Evolutionary conservation across 1,140 invertebrate genomes (phyloP).

Genomic region (Drosophila nannoptera): DNA sequence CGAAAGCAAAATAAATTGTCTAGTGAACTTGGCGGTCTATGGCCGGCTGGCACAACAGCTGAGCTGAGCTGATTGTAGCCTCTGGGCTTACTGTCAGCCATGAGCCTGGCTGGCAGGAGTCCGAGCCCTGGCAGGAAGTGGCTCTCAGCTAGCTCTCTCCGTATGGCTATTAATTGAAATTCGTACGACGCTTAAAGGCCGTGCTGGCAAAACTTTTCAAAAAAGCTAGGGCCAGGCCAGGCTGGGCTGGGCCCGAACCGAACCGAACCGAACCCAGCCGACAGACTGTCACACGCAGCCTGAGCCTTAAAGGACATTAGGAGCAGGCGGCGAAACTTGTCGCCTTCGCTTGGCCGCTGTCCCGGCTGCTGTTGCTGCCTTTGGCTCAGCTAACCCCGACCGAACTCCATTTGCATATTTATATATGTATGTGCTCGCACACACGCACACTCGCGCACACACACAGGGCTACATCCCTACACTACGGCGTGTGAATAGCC

Average conservation of each 20-base stretch:
- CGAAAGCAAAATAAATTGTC: slow-evolving; percentile 78
- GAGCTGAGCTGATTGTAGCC: slow-evolving; percentile 75
- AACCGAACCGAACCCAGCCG: too few species aligned
- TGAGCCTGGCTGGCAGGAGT: slow-evolving; percentile 22
- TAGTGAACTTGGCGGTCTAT: slow-evolving; percentile 74
- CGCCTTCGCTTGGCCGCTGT: slow-evolving; percentile 24
- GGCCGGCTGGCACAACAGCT: slow-evolving; percentile 53
- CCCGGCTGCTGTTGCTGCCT: background rate
- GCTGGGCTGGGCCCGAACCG: too few species aligned
- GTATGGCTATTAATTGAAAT: slow-evolving; percentile 75
- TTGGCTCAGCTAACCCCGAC: slow-evolving; percentile 25
- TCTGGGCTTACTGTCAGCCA: slow-evolving; percentile 70
- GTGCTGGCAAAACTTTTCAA: slow-evolving; percentile 56
- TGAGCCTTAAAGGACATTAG: slow-evolving; percentile 70
- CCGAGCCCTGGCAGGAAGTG: slow-evolving; percentile 48
- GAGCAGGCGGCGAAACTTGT: slow-evolving; percentile 69
- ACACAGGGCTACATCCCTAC: too few species aligned
- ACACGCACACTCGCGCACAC: too few species aligned
- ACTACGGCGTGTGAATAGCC: slow-evolving; percentile 66
- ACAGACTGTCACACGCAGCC: slow-evolving; percentile 43
- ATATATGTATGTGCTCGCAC: slow-evolving; percentile 52
- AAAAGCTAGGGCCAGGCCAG: too few species aligned
- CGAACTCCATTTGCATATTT: slow-evolving; percentile 68
- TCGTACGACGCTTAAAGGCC: slow-evolving; percentile 59
- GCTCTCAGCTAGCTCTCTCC: slow-evolving; percentile 32